Percentiles rank a stretch among this genome's conserved stretches.
Evolutionary conservation across 2,113 vertebrate species (phyloP).

Genomic region (Ctenodactylus gundi): DNA sequence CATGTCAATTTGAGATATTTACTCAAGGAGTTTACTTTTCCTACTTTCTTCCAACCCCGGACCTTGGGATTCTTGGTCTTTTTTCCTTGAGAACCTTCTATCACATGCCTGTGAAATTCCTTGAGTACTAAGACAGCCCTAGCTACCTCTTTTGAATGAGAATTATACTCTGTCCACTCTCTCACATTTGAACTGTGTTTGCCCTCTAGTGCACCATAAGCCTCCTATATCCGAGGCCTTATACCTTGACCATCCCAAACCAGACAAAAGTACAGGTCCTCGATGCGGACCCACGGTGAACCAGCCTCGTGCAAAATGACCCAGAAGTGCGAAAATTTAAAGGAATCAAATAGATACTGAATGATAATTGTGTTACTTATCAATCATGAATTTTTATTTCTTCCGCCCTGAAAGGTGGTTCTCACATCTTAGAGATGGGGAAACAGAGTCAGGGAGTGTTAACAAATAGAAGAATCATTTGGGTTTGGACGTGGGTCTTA

Average conservation of each 20-base stretch:
- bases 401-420: neutral
- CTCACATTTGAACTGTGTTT: neutral
- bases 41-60: neutral
- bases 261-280: neutral
- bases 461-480: neutral
- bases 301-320: neutral
- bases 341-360: neutral
- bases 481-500: too few species aligned
- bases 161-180: neutral
- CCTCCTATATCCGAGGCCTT: neutral
- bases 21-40: neutral
- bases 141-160: neutral
- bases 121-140: neutral
- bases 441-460: neutral
- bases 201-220: neutral
- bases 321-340: neutral
- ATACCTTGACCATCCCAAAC: neutral
- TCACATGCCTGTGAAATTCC: neutral
- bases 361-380: too few species aligned
- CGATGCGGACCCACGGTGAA: too few species aligned
- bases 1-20: neutral
- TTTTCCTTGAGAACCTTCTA: neutral
- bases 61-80: neutral
- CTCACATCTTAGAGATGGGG: neutral
- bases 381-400: neutral